Percentiles rank a stretch among this genome's conserved stretches.
Conservation (phyloP, 2,888 invertebrate genomes). For the Leptarthrus brevirostris region DNA sequence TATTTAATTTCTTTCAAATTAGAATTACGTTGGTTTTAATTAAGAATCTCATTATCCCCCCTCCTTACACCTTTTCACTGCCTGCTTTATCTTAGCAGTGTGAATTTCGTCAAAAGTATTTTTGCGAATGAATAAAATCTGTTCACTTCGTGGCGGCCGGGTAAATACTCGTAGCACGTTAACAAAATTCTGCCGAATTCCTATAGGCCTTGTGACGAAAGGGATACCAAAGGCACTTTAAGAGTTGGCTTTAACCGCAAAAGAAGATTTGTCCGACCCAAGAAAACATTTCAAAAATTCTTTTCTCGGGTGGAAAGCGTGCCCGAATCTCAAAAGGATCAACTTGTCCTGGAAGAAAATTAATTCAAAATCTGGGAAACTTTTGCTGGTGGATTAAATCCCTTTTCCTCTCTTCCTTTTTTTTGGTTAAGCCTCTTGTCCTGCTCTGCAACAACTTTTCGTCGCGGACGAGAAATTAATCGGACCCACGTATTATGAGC, state of each 20-base stretch:
- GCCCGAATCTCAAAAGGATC: constrained; percentile 16
- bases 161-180: constrained; percentile 21
- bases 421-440: too few species aligned
- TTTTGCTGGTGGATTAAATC: constrained; percentile 14
- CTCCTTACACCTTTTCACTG: not conserved
- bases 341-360: constrained; percentile 4
- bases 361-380: constrained; percentile 31
- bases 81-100: not conserved
- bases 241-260: not conserved
- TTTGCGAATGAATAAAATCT: constrained; percentile 6
- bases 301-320: not conserved
- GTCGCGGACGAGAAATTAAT: too few species aligned
- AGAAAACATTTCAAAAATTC: constrained; percentile 24
- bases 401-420: not conserved
- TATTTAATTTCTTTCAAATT: constrained; percentile 11
- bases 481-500: too few species aligned
- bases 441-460: too few species aligned
- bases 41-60: constrained; percentile 2
- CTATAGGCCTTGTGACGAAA: not conserved
- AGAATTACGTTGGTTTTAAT: constrained; percentile 19
- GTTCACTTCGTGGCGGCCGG: constrained; percentile 15
- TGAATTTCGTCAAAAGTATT: too few species aligned
- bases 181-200: constrained; percentile 23
- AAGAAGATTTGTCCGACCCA: constrained; percentile 9
- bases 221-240: not conserved